These are phyloP conservation scores for Myoxocephalus aenaeus DNA, from an alignment of 2,797 vertebrate genomes.

Conservation along the genomic window DNA sequence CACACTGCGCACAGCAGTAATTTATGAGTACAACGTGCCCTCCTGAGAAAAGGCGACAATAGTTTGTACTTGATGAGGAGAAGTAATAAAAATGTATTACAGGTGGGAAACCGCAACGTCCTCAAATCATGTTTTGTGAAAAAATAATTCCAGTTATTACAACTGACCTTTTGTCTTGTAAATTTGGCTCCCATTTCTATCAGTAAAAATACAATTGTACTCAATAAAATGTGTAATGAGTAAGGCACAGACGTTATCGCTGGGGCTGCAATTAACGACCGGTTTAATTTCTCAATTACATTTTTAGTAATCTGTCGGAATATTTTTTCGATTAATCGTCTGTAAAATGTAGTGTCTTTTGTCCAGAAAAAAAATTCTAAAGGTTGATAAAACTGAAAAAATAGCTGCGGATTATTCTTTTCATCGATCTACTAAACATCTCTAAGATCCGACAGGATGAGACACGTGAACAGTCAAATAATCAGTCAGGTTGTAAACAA, in stretches of 20 bases:
- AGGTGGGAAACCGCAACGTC: background rate
- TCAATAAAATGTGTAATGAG: background rate
- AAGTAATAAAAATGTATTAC: slow-evolving; percentile 37
- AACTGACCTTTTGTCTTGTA: slow-evolving; percentile 5
- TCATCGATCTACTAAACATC: background rate
- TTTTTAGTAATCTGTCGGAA: background rate
- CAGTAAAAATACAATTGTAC: background rate
- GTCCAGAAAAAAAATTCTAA: background rate
- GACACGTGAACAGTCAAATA: background rate
- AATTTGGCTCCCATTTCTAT: background rate
- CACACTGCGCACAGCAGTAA: slow-evolving; percentile 31
- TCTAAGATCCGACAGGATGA: background rate
- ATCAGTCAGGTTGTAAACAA: background rate
- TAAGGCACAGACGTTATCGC: background rate
- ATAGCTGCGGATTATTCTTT: background rate
- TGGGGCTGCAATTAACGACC: background rate
- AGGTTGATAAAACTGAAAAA: slow-evolving; percentile 3
- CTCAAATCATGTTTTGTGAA: slow-evolving; percentile 8
- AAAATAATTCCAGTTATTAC: background rate
- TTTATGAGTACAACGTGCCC: slow-evolving; percentile 53
- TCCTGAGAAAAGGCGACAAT: slow-evolving; percentile 51
- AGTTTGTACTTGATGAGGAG: slow-evolving; percentile 34
- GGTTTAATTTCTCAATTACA: background rate
- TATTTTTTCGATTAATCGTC: background rate
- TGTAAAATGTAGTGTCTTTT: background rate